Evolutionary conservation across 1,140 invertebrate species (phyloP).

Genomic region (Drosophila kohkoa): DNA sequence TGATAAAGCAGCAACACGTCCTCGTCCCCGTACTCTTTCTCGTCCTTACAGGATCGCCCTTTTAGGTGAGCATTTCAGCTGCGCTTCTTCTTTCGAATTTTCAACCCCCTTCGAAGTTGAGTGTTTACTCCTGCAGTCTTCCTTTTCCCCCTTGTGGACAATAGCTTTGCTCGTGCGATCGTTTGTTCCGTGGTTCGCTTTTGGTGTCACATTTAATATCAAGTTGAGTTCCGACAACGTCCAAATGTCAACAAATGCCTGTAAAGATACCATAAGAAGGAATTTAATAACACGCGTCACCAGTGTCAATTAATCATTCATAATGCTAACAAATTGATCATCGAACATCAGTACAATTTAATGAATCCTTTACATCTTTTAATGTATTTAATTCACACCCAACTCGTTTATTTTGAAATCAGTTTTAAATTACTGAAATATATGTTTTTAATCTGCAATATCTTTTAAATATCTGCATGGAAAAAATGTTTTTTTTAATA

Average conservation of each 20-base stretch:
- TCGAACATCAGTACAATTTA: neutral
- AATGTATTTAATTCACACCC: no score
- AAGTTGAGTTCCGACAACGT: slow-evolving; percentile 41
- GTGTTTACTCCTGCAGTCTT: slow-evolving; percentile 10
- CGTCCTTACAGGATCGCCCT: slow-evolving; percentile 32
- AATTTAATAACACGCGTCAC: slow-evolving; percentile 43
- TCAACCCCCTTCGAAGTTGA: slow-evolving; percentile 39
- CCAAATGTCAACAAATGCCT: slow-evolving; percentile 58
- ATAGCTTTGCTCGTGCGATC: slow-evolving; percentile 50
- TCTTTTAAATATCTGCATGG: no score
- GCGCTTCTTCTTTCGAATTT: slow-evolving; percentile 15
- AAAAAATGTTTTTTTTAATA: no score
- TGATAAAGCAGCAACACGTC: slow-evolving; percentile 60
- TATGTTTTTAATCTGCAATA: no score
- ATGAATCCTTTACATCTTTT: no score
- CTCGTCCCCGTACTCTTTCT: slow-evolving; percentile 38
- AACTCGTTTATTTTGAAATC: no score
- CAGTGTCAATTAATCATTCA: slow-evolving; percentile 5
- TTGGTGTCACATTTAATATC: slow-evolving; percentile 41
- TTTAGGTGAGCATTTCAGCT: slow-evolving; percentile 24
- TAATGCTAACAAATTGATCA: neutral
- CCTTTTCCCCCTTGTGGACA: neutral
- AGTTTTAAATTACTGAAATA: no score
- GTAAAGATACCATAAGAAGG: slow-evolving; percentile 21
- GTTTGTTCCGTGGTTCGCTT: slow-evolving; percentile 37